Evolutionary conservation across 2,888 invertebrate genomes (phyloP).

Genomic region (Ichneumoninae sp.): DNA sequence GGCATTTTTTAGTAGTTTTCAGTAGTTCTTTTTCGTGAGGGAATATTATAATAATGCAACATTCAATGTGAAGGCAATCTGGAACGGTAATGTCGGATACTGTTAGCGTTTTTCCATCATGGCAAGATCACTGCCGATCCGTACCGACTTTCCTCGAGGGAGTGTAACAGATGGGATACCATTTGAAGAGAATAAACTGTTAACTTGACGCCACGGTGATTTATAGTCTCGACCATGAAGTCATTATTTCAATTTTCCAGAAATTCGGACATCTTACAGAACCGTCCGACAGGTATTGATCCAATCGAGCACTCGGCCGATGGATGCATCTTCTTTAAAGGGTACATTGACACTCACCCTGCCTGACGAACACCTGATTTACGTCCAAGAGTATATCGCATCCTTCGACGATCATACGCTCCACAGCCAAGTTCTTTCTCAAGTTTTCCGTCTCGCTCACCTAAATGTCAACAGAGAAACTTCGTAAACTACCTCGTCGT

Average conservation of each 20-base stretch:
- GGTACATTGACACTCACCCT: conserved; percentile 87
- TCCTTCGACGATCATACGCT: conserved; percentile 97
- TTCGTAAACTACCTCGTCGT: conserved; percentile 5
- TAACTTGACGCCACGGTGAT: too few species aligned
- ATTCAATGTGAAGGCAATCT: too few species aligned
- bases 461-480: conserved; percentile 82
- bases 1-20: too few species aligned
- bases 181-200: too few species aligned
- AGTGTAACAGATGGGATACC: too few species aligned
- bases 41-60: too few species aligned
- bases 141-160: too few species aligned
- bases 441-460: conserved; percentile 97
- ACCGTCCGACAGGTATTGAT: not conserved
- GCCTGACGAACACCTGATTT: conserved; percentile 96
- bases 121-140: too few species aligned
- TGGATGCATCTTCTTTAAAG: not conserved
- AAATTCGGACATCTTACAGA: not conserved
- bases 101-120: too few species aligned
- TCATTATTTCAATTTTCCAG: not conserved
- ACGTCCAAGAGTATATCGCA: conserved; percentile 96
- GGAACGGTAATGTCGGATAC: too few species aligned
- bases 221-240: not conserved
- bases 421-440: conserved; percentile 95
- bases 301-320: not conserved
- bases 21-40: too few species aligned